Evolutionary conservation across 2,888 invertebrate species (phyloP), one percentile per base, ranked within the genome.

Genomic region (Amphipyra berbera): DNA sequence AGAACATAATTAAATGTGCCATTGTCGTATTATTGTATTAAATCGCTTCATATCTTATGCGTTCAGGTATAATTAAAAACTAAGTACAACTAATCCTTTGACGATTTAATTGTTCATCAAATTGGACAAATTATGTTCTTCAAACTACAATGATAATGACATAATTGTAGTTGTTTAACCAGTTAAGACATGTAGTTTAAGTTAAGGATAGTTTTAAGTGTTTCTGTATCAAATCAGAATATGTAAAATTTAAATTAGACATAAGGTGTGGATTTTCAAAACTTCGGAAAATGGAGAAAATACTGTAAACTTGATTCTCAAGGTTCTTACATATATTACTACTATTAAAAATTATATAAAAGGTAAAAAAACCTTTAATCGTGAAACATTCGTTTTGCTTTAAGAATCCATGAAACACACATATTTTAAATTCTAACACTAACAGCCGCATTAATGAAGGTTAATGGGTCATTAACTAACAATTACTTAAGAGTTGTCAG

Each of bases 111-210:
- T 61, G 54, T 61, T 38, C 33, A 10, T 45, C 37, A 67, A 73
- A 75, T 75, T 65, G 68, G 72, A 69, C 72, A 76, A 85, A 84
- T 84, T 80, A 79, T 73, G 73, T 50, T 53, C 38, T 42, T 73
- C 61, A 76, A 78, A 80, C 78, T 71, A 82, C 67, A 54, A 60
- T 69, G 69, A 65, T 88, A 87, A 88, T 85, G 59, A 82, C 79
- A 78, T 80, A 87, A 87, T 87, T 84, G 82, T 53, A 57, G 64
- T 76, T 61, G 69, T 80, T 81, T 62, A 64, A 64, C 59, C 62
- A 57, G 58, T 76, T 68, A 9, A 12, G 14, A 30, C 57, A 48
- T 53, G 64, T 58, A 21, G 21, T 74, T 60, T 40, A 13, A 30
- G 30, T 60, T 40, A 13, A 30, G 30, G 40, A 21, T 21, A 21